Base-by-base conservation (phyloP, 2,888 invertebrate species). In the Agrilus cyanescens region DNA sequence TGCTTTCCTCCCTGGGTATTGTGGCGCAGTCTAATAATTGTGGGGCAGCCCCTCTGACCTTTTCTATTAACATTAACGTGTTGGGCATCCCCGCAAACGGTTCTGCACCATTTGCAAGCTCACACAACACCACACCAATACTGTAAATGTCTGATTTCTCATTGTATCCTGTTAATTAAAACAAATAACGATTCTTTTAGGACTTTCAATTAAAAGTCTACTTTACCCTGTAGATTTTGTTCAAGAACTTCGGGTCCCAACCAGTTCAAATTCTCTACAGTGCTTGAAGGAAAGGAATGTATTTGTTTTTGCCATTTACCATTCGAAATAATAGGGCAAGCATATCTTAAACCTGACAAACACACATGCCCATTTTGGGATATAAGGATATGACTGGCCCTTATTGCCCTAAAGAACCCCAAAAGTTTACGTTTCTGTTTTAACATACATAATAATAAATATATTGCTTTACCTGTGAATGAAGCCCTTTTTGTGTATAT, bases 61-160 rank as follows among this genome's bases (percentile, higher is more conserved):
- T 94, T 68, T 93, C 91, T 4, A 87, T 83, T 52, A 91, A 72
- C 90, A 94, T 91, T 55, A 91, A 73, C 1, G 93, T 88, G n/a
- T 80, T 81, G 5, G 85, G 77, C 57, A 88, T 82, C 53, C 86
- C 88, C 1, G 80, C 76, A 67, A 88, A 94, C 0, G 93, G 93
- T 50, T 87, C 85, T 29, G 83, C 76, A 0, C 94, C 93, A 67
- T 94, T 94, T 33, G 85, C 89, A 45, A 90, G 67, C 67, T 91
- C 91, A 63, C 91, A 93, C 37, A 83, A 76, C 4, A 87, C 74
- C 49, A 94, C 85, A 15, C 95, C 95, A 33, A 93, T 59, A 46
- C 93, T 93, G 62, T 95, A 95, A 12, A 93, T 80, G 65, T 95
- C 95, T 0, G 90, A 87, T 53, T 85, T 85, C 59, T 83, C 83